Evolutionary conservation across 2,113 vertebrate genomes (phyloP).

Genomic region (Gorsachius goisagi): DNA sequence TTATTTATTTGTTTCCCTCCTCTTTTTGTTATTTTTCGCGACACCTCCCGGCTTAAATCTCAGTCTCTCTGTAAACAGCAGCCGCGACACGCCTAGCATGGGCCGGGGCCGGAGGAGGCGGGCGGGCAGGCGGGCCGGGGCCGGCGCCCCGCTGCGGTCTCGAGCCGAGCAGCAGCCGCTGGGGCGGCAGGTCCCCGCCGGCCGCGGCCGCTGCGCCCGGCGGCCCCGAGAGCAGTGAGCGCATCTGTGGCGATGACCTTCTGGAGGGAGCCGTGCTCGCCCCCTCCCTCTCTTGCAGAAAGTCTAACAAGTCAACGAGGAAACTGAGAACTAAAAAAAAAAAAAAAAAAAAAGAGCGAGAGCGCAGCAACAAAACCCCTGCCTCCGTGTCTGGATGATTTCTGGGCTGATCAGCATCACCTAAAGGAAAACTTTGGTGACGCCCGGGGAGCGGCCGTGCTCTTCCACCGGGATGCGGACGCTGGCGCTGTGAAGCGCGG

Average conservation of each 20-base stretch:
- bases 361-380: not conserved
- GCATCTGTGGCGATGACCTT: not conserved
- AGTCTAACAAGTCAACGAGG: not conserved
- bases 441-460: not conserved
- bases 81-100: not conserved
- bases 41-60: not conserved
- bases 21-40: not conserved
- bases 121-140: not conserved
- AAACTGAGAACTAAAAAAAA: not conserved
- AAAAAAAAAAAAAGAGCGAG: too few relatives aligned
- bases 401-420: not conserved
- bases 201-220: not conserved
- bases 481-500: not conserved
- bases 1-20: not conserved
- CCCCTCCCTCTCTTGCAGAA: not conserved
- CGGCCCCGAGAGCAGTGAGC: not conserved
- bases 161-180: not conserved
- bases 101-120: not conserved
- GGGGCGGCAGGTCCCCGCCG: not conserved
- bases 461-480: not conserved
- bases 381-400: not conserved
- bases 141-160: not conserved
- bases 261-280: not conserved
- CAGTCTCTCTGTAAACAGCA: not conserved
- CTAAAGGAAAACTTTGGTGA: conserved; percentile 20